These are phyloP conservation scores for Trochalopteron elliotii DNA, from an alignment of 2,113 vertebrate species.

Conservation along the genomic window DNA sequence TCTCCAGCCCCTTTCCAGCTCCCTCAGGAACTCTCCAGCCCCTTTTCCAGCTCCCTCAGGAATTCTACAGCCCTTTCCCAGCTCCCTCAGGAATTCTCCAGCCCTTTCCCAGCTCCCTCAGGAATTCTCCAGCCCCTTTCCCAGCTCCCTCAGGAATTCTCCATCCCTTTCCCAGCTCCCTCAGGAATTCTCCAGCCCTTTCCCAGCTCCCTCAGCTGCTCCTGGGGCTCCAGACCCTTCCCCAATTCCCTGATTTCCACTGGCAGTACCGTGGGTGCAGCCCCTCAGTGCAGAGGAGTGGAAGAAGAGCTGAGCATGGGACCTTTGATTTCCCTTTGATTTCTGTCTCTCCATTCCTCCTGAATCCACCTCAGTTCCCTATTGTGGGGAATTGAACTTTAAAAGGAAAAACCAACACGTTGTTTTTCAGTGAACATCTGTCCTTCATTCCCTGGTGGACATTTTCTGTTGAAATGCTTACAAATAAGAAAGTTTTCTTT, in stretches of 20 bases:
- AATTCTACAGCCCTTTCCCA: no score
- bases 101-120: no score
- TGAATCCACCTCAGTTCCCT: background rate
- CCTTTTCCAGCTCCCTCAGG: no score
- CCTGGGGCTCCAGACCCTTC: background rate
- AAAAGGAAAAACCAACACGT: accelerated
- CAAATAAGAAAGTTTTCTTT: background rate
- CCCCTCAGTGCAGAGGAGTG: background rate
- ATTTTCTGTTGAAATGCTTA: background rate
- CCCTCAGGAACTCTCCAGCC: no score
- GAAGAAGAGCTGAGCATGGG: background rate
- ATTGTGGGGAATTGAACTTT: background rate
- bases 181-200: background rate
- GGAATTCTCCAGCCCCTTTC: no score
- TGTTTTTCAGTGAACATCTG: background rate
- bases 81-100: no score
- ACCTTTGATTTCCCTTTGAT: background rate
- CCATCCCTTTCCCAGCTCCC: no score
- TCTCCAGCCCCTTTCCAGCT: no score
- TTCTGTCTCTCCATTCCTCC: background rate
- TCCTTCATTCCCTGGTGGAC: background rate
- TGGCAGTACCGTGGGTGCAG: background rate
- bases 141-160: no score
- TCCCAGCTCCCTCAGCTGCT: background rate
- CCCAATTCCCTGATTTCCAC: background rate